Evolutionary conservation across 2,797 vertebrate genomes (phyloP).

Genomic region (Cynodonichthys magdalenae): DNA sequence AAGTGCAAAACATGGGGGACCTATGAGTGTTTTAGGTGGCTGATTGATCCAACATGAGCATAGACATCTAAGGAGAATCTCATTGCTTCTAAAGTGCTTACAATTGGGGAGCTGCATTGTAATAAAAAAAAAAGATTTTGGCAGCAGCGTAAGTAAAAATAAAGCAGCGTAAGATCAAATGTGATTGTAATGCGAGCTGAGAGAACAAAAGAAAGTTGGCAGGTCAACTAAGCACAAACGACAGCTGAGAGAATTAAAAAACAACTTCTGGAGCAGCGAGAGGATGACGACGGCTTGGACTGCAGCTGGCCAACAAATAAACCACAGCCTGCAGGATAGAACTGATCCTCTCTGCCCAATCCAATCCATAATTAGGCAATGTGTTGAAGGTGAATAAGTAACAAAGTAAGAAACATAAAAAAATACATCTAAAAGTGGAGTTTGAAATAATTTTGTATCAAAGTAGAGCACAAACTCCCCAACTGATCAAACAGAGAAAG

Average conservation of each 20-base stretch:
- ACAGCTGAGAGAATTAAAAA: conserved; percentile 15
- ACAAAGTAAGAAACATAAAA: neutral
- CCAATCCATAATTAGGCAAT: conserved; percentile 12
- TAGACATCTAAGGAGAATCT: neutral
- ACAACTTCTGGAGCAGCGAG: conserved; percentile 1
- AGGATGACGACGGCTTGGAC: conserved; percentile 15
- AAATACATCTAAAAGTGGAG: neutral
- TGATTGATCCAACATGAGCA: neutral
- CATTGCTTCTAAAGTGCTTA: neutral
- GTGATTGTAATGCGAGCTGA: conserved; percentile 12
- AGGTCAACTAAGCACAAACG: conserved; percentile 6
- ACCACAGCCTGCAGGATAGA: conserved; percentile 2
- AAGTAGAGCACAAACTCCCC: neutral
- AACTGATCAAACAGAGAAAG: neutral
- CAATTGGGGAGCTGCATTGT: neutral
- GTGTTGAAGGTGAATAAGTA: neutral
- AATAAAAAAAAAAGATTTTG: neutral
- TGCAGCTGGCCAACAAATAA: neutral
- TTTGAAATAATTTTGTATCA: neutral
- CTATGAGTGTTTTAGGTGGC: neutral
- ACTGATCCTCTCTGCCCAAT: neutral
- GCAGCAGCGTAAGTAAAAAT: neutral
- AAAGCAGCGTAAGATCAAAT: conserved; percentile 5
- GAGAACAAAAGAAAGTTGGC: neutral
- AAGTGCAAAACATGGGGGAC: neutral